Evolutionary conservation across 2,888 invertebrate species (phyloP).

Genomic region (Dasysyrphus albostriatus): DNA sequence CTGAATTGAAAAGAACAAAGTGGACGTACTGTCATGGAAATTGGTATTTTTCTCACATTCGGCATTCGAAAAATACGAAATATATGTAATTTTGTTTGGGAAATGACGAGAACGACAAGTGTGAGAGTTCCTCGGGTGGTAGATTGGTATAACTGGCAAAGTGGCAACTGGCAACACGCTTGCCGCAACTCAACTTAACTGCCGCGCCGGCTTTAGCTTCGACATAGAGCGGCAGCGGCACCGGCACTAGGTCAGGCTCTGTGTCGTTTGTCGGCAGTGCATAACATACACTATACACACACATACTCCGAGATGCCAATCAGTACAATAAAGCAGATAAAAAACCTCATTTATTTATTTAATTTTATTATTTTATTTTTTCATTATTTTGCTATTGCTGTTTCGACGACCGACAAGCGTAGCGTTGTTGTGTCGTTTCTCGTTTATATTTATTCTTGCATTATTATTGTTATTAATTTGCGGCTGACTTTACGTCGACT

Average conservation of each 20-base stretch:
- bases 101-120: slow-evolving; percentile 44
- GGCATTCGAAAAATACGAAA: slow-evolving; percentile 43
- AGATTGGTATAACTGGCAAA: background rate
- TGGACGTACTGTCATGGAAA: slow-evolving; percentile 65
- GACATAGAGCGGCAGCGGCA: background rate
- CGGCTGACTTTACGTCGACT: slow-evolving; percentile 46
- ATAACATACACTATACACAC: slow-evolving; percentile 10
- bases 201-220: background rate
- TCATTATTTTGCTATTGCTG: slow-evolving; percentile 34
- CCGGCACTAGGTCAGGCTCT: slow-evolving; percentile 36
- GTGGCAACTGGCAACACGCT: slow-evolving; percentile 3
- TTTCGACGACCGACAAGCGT: background rate
- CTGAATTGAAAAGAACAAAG: slow-evolving; percentile 47
- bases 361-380: slow-evolving; percentile 57
- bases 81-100: slow-evolving; percentile 40
- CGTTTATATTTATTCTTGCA: slow-evolving; percentile 57
- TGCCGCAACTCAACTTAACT: slow-evolving; percentile 16
- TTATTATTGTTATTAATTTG: slow-evolving; percentile 69
- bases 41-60: slow-evolving; percentile 69
- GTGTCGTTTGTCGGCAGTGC: slow-evolving; percentile 15
- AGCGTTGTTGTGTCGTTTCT: slow-evolving; percentile 31
- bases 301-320: background rate
- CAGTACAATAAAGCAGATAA: slow-evolving; percentile 50
- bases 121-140: slow-evolving; percentile 37
- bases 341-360: slow-evolving; percentile 66